Evolutionary conservation across 2,888 invertebrate species (phyloP).

Genomic region (Byasa hedistus): DNA sequence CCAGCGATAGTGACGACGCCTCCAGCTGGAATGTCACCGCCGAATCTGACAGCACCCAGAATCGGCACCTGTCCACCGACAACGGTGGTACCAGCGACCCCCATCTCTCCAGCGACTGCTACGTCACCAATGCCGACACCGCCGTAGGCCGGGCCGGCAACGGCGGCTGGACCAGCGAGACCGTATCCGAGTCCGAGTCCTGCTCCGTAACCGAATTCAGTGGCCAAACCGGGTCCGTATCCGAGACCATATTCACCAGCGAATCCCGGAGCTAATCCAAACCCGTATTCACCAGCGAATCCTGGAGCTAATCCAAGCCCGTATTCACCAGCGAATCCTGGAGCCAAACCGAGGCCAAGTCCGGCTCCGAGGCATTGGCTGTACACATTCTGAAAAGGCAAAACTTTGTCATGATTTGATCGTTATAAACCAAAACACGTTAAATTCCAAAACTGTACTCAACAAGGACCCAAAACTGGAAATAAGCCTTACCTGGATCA

Average conservation of each 20-base stretch:
- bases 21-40: constrained; percentile 41
- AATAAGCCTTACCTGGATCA: constrained; percentile 41
- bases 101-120: constrained; percentile 40
- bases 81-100: constrained; percentile 39
- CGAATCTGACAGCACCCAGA: constrained; percentile 44
- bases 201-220: constrained; percentile 18
- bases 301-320: constrained; percentile 4
- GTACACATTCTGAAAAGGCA: constrained; percentile 7
- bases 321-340: constrained; percentile 36
- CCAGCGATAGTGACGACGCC: constrained; percentile 38
- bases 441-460: background rate
- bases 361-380: constrained; percentile 5
- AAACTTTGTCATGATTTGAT: background rate
- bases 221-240: constrained; percentile 5
- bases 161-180: constrained; percentile 18
- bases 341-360: background rate
- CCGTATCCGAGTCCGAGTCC: constrained; percentile 29
- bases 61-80: constrained; percentile 45
- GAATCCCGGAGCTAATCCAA: background rate
- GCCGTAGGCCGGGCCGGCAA: constrained; percentile 32
- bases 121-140: constrained; percentile 40
- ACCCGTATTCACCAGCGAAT: constrained; percentile 61
- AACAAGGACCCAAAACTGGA: background rate
- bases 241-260: constrained; percentile 1
- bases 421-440: background rate